Evolutionary conservation across 2,888 invertebrate genomes (phyloP).

Genomic region (Yponomeuta evonymella): DNA sequence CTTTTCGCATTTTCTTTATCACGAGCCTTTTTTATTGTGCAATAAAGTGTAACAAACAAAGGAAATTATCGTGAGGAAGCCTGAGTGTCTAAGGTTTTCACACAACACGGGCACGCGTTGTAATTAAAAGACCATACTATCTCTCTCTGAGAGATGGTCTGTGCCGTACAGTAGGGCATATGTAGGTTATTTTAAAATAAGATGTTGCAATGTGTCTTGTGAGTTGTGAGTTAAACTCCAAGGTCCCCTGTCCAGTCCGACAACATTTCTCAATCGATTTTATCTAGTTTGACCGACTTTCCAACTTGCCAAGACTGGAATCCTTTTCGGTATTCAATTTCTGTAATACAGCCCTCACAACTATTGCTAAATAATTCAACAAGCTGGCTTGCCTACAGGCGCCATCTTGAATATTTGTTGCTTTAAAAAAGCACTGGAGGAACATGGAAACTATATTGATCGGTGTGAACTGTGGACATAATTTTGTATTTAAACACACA

Average conservation of each 20-base stretch:
- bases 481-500: not conserved
- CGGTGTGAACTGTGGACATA: not conserved
- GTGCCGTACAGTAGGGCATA: too few relatives aligned
- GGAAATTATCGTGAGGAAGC: too few relatives aligned
- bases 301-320: not conserved
- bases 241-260: not conserved
- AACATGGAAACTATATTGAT: not conserved
- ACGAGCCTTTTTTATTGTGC: too few relatives aligned
- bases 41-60: too few relatives aligned
- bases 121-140: too few relatives aligned
- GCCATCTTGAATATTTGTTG: slow-evolving; percentile 1
- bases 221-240: too few relatives aligned
- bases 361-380: not conserved
- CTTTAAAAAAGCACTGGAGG: not conserved
- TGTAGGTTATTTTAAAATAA: too few relatives aligned
- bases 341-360: not conserved
- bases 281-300: not conserved
- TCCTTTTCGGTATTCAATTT: slow-evolving; percentile 3
- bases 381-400: not conserved
- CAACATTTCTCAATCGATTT: not conserved
- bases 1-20: too few relatives aligned
- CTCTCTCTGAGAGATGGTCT: too few relatives aligned
- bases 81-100: too few relatives aligned
- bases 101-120: too few relatives aligned
- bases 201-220: too few relatives aligned